Conservation (phyloP, 2,888 invertebrate genomes). For the Thysanoteuthis rhombus region DNA sequence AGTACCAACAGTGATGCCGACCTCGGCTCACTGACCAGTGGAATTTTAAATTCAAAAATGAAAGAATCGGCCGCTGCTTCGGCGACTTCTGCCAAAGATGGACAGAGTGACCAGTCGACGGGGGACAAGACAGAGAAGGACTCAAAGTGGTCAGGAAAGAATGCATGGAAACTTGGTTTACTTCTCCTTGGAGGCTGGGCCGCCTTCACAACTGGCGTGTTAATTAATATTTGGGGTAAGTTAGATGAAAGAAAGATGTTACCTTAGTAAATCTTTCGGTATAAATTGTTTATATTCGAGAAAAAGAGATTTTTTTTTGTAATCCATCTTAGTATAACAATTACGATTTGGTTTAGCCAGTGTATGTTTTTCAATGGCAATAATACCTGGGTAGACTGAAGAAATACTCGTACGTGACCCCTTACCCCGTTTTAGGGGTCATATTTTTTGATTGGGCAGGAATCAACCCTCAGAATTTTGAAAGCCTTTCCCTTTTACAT, state of each 20-base stretch:
- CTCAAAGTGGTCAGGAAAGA: constrained; percentile 53
- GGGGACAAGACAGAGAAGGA: constrained; percentile 38
- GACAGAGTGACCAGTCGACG: not conserved
- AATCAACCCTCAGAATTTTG: too few relatives aligned
- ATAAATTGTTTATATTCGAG: too few relatives aligned
- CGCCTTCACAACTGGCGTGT: constrained; percentile 41
- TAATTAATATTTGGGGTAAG: constrained; percentile 54
- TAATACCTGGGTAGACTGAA: too few relatives aligned
- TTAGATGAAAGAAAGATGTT: not conserved
- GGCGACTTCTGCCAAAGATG: not conserved
- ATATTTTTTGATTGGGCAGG: not conserved
- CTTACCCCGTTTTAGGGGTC: not conserved
- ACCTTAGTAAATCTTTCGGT: too few relatives aligned
- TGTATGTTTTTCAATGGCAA: too few relatives aligned
- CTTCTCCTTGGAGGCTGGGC: constrained; percentile 45
- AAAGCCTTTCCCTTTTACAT: too few relatives aligned
- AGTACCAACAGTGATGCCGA: not conserved
- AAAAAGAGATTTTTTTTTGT: too few relatives aligned
- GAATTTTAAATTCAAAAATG: constrained; percentile 24
- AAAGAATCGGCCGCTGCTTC: not conserved
- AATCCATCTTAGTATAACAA: too few relatives aligned
- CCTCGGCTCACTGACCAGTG: not conserved
- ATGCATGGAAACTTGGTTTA: constrained; percentile 61
- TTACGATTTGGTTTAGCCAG: too few relatives aligned
- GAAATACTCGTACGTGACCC: not conserved